Percentiles rank a stretch among this genome's conserved stretches.
These are phyloP conservation scores for Istiophorus platypterus DNA, from an alignment of 2,113 vertebrate species.

Conservation along the genomic window DNA sequence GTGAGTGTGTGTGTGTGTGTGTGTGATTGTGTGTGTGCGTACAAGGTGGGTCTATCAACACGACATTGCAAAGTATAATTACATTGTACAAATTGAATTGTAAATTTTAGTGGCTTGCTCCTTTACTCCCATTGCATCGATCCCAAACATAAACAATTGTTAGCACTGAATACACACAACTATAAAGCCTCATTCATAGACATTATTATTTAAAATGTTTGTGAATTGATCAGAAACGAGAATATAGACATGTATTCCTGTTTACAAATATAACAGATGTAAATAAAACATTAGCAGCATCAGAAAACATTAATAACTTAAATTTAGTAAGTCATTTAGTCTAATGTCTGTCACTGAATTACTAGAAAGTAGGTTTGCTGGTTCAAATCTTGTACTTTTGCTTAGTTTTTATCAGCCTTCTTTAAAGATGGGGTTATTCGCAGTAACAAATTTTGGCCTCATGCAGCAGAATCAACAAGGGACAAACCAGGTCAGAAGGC, in stretches of 20 bases:
- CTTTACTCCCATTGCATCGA: background rate
- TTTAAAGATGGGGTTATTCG: background rate
- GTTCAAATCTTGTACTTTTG: conserved; percentile 1
- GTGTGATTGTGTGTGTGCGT: too few relatives aligned
- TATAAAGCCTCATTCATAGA: background rate
- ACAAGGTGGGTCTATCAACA: too few relatives aligned
- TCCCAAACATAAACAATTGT: background rate
- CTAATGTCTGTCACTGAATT: background rate
- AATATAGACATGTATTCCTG: background rate
- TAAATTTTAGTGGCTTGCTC: background rate
- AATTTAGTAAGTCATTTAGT: background rate
- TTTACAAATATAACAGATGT: background rate
- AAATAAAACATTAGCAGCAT: background rate
- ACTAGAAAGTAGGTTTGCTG: background rate
- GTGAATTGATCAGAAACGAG: background rate
- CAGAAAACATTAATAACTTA: background rate
- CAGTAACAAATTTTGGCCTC: conserved; percentile 25
- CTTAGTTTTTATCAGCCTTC: background rate
- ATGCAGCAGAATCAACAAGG: conserved; percentile 29
- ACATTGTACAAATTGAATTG: background rate
- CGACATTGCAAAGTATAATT: background rate
- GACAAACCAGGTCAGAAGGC: conserved; percentile 43
- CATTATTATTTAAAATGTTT: background rate
- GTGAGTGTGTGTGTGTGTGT: too few relatives aligned
- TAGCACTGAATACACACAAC: background rate